These are phyloP conservation scores for Tanypteryx hageni DNA, from an alignment of 2,888 invertebrate genomes.

Conservation along the genomic window DNA sequence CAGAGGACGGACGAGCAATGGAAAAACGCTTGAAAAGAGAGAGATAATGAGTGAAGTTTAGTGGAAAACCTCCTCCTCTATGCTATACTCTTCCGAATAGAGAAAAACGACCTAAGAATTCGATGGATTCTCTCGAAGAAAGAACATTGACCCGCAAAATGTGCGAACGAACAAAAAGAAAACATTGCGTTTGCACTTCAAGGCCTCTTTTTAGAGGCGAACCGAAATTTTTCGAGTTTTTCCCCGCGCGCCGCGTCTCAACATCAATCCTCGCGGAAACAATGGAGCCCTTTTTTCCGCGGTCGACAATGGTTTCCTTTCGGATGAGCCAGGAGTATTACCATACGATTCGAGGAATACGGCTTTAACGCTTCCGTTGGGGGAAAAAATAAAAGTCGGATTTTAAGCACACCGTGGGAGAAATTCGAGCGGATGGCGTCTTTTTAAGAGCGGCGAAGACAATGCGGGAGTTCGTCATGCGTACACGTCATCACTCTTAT, in stretches of 20 bases:
- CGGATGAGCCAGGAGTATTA: background rate
- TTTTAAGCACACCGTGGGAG: conserved; percentile 38
- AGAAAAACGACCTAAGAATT: background rate
- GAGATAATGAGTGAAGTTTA: no score
- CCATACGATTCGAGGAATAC: background rate
- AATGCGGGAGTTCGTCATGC: background rate
- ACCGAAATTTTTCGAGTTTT: background rate
- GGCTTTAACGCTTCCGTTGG: background rate
- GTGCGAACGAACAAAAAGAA: background rate
- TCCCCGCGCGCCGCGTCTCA: background rate
- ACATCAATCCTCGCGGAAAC: background rate
- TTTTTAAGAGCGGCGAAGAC: background rate
- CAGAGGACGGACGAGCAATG: no score
- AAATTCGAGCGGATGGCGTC: background rate
- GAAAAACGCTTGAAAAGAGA: no score
- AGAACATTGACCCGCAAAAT: background rate
- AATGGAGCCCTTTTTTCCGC: background rate
- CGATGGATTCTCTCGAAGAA: background rate
- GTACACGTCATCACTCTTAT: background rate
- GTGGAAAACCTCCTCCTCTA: no score
- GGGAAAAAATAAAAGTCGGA: background rate
- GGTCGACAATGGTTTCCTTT: background rate
- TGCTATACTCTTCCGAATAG: background rate
- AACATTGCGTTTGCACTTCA: background rate
- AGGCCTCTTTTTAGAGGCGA: background rate